Conservation (phyloP, 2,888 invertebrate species). For the Diplazon laetatorius region DNA sequence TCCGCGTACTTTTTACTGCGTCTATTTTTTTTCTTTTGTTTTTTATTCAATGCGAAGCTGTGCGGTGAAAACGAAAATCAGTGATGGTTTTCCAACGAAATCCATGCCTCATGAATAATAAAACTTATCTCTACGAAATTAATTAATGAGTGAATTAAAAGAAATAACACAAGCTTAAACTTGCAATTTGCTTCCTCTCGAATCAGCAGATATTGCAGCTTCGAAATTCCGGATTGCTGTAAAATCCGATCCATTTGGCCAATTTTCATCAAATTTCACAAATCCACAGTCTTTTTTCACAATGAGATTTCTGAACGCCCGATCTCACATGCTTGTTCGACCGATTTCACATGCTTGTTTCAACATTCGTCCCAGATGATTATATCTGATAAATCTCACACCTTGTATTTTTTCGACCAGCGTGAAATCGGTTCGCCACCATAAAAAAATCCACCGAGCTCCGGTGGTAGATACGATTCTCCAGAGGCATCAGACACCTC, state of each 20-base stretch:
- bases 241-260: too few species aligned
- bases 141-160: background rate
- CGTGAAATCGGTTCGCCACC: conserved; percentile 4
- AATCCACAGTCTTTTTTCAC: too few species aligned
- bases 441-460: conserved; percentile 51
- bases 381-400: background rate
- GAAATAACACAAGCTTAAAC: too few species aligned
- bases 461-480: conserved; percentile 38
- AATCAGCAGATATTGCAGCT: too few species aligned
- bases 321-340: too few species aligned
- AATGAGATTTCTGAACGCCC: too few species aligned
- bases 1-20: conserved; percentile 73
- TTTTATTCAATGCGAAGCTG: conserved; percentile 3
- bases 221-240: too few species aligned
- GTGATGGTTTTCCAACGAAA: background rate
- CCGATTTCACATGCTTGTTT: too few species aligned
- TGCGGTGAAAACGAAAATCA: background rate
- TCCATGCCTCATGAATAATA: background rate
- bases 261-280: too few species aligned
- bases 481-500: conserved; percentile 45
- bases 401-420: background rate
- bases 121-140: background rate
- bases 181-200: too few species aligned
- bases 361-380: background rate
- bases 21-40: conserved; percentile 62